These are phyloP conservation scores for Otis tarda DNA, from an alignment of 2,113 vertebrate genomes.

Conservation along the genomic window DNA sequence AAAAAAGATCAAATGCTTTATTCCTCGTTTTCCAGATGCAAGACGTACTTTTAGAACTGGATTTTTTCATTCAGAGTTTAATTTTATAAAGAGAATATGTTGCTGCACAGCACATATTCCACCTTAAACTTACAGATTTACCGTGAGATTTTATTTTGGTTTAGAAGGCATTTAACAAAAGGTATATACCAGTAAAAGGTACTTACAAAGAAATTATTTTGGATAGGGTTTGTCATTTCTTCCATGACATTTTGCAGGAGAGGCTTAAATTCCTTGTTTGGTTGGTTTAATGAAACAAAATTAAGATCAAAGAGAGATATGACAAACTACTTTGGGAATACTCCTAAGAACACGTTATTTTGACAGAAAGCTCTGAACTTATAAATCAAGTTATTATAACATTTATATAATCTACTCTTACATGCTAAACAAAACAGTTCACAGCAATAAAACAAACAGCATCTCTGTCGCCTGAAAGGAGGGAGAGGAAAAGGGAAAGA, in stretches of 20 bases:
- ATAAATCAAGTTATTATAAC: constrained; percentile 12
- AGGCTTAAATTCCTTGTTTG: not conserved
- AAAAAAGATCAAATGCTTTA: not conserved
- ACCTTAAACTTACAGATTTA: not conserved
- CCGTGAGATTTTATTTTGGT: not conserved
- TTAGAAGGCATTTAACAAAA: not conserved
- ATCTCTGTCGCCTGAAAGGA: not conserved
- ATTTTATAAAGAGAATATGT: not conserved
- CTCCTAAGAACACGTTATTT: not conserved
- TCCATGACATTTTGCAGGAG: not conserved
- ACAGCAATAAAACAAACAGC: not conserved
- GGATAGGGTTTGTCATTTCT: not conserved
- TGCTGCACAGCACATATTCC: not conserved
- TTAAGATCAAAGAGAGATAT: not conserved
- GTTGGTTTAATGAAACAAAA: not conserved
- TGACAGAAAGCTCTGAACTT: constrained; percentile 28
- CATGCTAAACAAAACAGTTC: not conserved
- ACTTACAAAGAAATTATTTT: not conserved
- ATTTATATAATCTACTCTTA: constrained; percentile 10
- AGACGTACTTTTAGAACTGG: not conserved
- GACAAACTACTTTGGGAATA: not conserved
- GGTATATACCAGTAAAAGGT: fast-evolving
- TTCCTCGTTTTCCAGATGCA: not conserved
- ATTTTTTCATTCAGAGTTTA: not conserved
- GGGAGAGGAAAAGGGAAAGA: not conserved